Percentiles rank a stretch among this genome's conserved stretches.
phyloP scores from a whole-genome alignment of 2,113 vertebrate species.

The Anser brachyrhynchus region DNA sequence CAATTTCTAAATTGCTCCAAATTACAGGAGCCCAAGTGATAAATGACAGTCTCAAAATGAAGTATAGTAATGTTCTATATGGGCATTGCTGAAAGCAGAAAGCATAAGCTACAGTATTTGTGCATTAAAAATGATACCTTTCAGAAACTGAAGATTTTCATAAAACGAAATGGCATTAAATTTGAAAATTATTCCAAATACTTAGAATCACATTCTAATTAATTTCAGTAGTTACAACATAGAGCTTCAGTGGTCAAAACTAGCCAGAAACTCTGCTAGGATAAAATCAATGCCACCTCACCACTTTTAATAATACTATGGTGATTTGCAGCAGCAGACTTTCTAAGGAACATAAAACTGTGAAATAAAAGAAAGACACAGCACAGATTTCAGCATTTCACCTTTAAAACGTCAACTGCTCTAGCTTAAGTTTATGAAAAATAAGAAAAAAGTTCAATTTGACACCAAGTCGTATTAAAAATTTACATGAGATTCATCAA shows the following conservation, averaged over 20 bases:
- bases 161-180: not conserved
- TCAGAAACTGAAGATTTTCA: not conserved
- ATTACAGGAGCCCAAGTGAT: not conserved
- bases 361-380: not conserved
- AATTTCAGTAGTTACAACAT: not conserved
- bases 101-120: not conserved
- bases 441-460: conserved; percentile 20
- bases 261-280: not conserved
- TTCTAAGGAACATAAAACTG: not conserved
- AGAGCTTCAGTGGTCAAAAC: not conserved
- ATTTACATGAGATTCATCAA: conserved; percentile 54
- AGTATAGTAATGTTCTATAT: not conserved
- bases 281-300: not conserved
- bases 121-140: not conserved
- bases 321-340: not conserved
- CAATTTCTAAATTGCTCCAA: not conserved
- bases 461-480: conserved; percentile 55
- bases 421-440: conserved; percentile 3
- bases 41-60: not conserved
- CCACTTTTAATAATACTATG: not conserved
- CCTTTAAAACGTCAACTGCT: not conserved
- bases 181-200: not conserved
- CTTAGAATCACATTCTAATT: not conserved
- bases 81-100: not conserved
- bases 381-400: not conserved